Evolutionary conservation across 2,797 vertebrate species (phyloP).

Genomic region (Coregonus ussuriensis): DNA sequence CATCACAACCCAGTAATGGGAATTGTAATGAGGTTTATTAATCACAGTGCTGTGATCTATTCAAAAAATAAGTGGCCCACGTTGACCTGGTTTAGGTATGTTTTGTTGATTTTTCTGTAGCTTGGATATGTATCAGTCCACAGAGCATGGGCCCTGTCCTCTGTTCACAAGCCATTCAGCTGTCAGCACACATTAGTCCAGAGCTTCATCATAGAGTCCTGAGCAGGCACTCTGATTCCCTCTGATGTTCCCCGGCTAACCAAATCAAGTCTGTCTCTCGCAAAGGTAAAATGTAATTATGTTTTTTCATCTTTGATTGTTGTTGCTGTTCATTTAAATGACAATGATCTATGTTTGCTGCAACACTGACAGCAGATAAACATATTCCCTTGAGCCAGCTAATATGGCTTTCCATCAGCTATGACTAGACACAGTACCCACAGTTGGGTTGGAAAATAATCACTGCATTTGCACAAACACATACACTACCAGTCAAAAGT

Average conservation of each 20-base stretch:
- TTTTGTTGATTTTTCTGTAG: conserved; percentile 27
- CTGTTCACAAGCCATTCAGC: conserved; percentile 48
- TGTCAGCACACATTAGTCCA: conserved; percentile 53
- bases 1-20: background rate
- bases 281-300: conserved; percentile 56
- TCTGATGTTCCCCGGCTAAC: conserved; percentile 47
- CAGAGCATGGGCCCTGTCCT: conserved; percentile 34
- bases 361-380: conserved; percentile 58
- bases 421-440: conserved; percentile 10
- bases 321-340: conserved; percentile 61
- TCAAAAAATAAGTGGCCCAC: conserved; percentile 20
- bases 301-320: conserved; percentile 50
- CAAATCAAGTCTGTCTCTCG: conserved; percentile 52
- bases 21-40: background rate
- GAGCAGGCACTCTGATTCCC: conserved; percentile 39
- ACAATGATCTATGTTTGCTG: conserved; percentile 56
- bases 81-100: conserved; percentile 32
- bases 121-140: conserved; percentile 31
- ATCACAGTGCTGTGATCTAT: conserved; percentile 15
- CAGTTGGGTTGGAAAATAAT: conserved; percentile 1
- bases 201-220: conserved; percentile 55
- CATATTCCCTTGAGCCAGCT: conserved; percentile 47
- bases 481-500: no score
- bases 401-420: conserved; percentile 51
- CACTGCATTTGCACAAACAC: background rate